phyloP scores from a whole-genome alignment of 1,140 invertebrate genomes.

The Drosophila sturtevanti region DNA sequence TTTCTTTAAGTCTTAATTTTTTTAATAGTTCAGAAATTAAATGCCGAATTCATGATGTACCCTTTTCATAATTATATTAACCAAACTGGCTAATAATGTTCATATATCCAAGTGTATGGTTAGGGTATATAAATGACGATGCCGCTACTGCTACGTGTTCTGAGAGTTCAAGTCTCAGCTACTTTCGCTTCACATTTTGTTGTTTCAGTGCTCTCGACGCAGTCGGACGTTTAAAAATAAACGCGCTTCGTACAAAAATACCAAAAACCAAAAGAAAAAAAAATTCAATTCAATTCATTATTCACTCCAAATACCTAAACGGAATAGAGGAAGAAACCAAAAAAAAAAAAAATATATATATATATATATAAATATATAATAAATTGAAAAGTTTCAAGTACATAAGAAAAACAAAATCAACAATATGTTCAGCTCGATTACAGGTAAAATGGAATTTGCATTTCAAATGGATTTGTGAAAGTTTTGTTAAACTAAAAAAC shows the following conservation, averaged over 20 bases:
- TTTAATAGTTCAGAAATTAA: too few species aligned
- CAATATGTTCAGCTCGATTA: constrained; percentile 76
- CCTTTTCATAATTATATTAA: too few species aligned
- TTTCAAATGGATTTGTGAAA: constrained; percentile 52
- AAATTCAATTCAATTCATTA: constrained; percentile 13
- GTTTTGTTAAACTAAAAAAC: constrained; percentile 46
- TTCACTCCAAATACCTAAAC: constrained; percentile 27
- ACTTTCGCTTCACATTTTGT: constrained; percentile 61
- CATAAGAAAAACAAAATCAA: constrained; percentile 40
- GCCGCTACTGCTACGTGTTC: constrained; percentile 36
- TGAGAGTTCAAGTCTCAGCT: constrained; percentile 43
- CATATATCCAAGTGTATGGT: background rate
- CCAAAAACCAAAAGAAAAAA: constrained; percentile 31
- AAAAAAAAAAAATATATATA: constrained; percentile 34
- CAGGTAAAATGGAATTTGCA: constrained; percentile 59
- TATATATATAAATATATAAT: constrained; percentile 32
- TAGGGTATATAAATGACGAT: constrained; percentile 18
- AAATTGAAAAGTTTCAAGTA: constrained; percentile 16
- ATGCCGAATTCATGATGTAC: too few species aligned
- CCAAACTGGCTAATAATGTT: too few species aligned
- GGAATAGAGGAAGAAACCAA: background rate
- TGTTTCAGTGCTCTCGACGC: constrained; percentile 65
- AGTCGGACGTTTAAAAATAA: constrained; percentile 74
- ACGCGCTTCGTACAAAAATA: constrained; percentile 57
- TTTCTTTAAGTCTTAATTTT: too few species aligned